Base-by-base conservation (phyloP, 2,888 invertebrate genomes). In the Spodoptera littoralis region DNA sequence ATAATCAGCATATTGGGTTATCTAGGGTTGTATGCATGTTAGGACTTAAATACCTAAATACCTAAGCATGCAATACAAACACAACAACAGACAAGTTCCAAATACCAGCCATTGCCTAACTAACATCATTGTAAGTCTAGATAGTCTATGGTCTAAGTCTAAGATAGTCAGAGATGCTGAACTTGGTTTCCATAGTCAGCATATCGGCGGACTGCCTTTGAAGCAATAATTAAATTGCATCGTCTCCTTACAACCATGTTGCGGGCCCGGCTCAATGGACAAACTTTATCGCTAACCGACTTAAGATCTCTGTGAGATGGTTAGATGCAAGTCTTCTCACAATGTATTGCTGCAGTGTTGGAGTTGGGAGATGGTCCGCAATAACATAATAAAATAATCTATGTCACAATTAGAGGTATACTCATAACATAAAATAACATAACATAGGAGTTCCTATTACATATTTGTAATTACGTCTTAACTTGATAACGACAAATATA, bases 211-310 rank as follows among this genome's bases (percentile, higher is more conserved):
- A 88, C 89, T 91, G 90, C 88, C 90, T 93, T 92, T 92, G 92
- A 92, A 83, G 87, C 89, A 85, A 88, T 93, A 93, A 93, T 91
- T 92, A 89, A 91, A 93, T 93, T 91, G 91, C 83, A 86, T 82
- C 88, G 84, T 88, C 89, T 85, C 80, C 82, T 81, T 81, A 81
- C 81, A 79, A 75, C 80, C 80, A 87, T 90, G 88, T 90, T 91
- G 85, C 73, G 79, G 80, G 70, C 73, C 71, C 80, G 72, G 82
- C 88, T 85, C 86, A 80, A 84, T 86, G 77, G 80, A 84, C 85
- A 84, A 90, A 91, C 87, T 92, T 92, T 83, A 82, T 85, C 81
- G 74, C 82, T 85, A 88, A 88, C 84, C 81, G 81, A 85, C 82
- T 87, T 85, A 87, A 77, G 73, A 82, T 78, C 67, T 76, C 47